Base-by-base conservation (phyloP, 2,113 vertebrate genomes). In the Mobula birostris region DNA sequence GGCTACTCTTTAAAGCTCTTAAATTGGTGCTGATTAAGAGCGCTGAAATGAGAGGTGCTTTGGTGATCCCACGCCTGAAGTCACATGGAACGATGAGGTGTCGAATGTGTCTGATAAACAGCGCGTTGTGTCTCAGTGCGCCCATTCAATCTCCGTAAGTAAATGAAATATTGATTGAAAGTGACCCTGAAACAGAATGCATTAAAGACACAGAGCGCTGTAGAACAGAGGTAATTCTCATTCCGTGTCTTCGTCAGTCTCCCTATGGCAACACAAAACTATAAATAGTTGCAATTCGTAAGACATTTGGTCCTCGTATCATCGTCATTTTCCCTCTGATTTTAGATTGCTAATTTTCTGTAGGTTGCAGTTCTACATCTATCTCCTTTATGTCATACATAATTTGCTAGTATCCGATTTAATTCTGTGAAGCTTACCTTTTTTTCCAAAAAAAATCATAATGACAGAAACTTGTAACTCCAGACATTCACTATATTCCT, bases 81-180 rank as follows among this genome's bases (percentile, higher is more conserved):
- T 74, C 36, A 93, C 68, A 93, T 96, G 96, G 96, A 95, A 96
- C 97, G 96, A 97, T 97, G 97, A 97, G 97, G 97, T 96, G 97
- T 97, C 97, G 97, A 97, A 97, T 97, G 97, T 97, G 97, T 98
- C 97, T 98, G 97, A 97, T 97, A 97, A 97, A 98, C 97, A 97
- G 97, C 97, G 97, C 97, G 97, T 97, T 97, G 97, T 96, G 97
- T 97, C 97, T 98, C 97, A 97, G 97, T 97, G 97, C 97, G 96
- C 97, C 97, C 97, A 97, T 98, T 98, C 97, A 98, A 98, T 98
- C 97, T 97, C 97, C 97, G 97, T 98, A 98, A 98, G 97, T 98
- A 98, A 98, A 98, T 98, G 97, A 98, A 98, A 98, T 98, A 98
- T 98, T 98, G 97, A 98, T 98, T 98, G 97, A 97, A 98, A 98